Evolutionary conservation across 2,888 invertebrate genomes (phyloP), one percentile per base, ranked within the genome.

Genomic region (Nineta flava): DNA sequence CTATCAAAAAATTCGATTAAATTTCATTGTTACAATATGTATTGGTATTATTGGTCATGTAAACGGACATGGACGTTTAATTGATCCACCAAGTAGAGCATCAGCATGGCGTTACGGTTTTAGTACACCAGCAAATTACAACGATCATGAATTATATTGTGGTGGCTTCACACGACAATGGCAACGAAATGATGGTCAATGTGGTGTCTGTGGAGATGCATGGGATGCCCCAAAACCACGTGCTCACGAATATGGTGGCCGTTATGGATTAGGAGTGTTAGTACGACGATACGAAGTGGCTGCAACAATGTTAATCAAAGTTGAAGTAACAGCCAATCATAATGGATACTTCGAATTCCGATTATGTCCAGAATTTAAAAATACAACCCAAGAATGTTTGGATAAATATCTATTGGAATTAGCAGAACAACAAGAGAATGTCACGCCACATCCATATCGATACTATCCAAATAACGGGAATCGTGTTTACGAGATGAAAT

Each of bases 41-140:
- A 5, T 17, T 4, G 4, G 43, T 17, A 43, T 43, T 17, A 38
- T 15, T 38, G 15, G 43, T 43, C 3, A 6, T 13, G 44, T 44
- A 2, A 65, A 65, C 53, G 76, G 76, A 12, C 86, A 86, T 65
- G 86, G 85, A 34, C 73, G 85, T 58, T 73, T 86, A 51, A 80
- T 87, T 51, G 90, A 91, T 62, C 91, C 91, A 0, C 90, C 91
- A 2, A 87, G 87, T 47, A 73, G 91, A 52, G 86, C 87, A 6
- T 83, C 87, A 1, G 88, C 88, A 60, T 91, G 90, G 90, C 76
- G 90, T 55, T 90, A 81, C 66, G 91, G 90, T 51, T 92, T 91
- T 66, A 77, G 81, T 62, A 87, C 90, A 2, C 87, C 87, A 1
- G 84, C 83, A 60, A 85, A 92, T 66, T 91, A 90, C 69, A 88